phyloP scores from a whole-genome alignment of 35 echinoderm and acorn worm species.

The Heliocidaris tuberculata region DNA sequence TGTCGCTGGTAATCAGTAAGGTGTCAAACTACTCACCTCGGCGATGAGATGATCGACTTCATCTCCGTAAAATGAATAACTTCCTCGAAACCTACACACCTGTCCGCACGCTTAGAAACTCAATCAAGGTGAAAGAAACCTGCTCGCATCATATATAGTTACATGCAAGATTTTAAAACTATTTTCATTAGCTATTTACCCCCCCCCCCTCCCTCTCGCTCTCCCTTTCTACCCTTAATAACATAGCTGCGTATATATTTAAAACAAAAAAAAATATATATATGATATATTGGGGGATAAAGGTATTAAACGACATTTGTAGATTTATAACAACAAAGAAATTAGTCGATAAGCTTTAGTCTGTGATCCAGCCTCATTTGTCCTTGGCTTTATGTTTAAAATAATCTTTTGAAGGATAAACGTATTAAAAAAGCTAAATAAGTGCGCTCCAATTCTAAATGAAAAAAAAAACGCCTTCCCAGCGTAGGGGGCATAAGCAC shows the following conservation, averaged over 20 bases:
- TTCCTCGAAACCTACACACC: background rate
- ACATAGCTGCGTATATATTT: too few species aligned
- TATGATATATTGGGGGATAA: too few species aligned
- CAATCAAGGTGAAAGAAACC: background rate
- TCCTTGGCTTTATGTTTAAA: background rate
- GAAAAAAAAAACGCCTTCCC: too few species aligned
- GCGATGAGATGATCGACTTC: conserved; percentile 8
- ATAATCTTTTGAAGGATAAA: background rate
- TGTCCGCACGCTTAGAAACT: background rate
- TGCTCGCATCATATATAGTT: background rate
- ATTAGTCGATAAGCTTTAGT: background rate
- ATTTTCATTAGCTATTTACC: background rate
- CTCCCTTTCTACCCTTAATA: background rate
- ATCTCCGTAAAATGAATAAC: conserved; percentile 18
- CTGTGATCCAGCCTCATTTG: background rate
- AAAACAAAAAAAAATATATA: too few species aligned
- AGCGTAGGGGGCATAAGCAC: too few species aligned
- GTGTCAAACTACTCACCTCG: background rate
- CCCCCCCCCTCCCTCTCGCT: background rate
- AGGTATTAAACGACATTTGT: too few species aligned
- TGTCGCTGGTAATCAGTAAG: background rate
- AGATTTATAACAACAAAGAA: too few species aligned
- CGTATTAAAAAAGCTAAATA: background rate
- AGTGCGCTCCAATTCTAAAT: background rate
- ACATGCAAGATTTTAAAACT: background rate